Base-by-base conservation (phyloP, 1,140 invertebrate species). In the Ceratina australensis region DNA sequence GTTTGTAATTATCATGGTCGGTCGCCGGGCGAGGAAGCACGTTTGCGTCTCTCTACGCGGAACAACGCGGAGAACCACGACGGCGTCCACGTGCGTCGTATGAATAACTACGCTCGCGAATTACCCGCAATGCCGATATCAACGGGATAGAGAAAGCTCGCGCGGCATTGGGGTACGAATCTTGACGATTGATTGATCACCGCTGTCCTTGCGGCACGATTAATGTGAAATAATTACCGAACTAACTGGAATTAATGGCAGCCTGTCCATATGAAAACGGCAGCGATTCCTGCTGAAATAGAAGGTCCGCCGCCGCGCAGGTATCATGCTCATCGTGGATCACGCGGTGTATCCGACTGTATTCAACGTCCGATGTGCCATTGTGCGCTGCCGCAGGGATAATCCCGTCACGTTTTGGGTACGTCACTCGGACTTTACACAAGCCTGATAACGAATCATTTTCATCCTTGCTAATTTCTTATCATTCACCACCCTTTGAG, bases 211-310 rank as follows among this genome's bases (percentile, higher is more conserved):
- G 72, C 71, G 63, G 13, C 26, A 49, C 72, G 73, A 85, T 85
- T 85, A 85, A 85, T 85, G 74, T 26, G 79, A 79, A 84, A 85
- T 84, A 84, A 85, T 84, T 81, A 79, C 67, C 68, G 67, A 52
- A 42, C 74, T 85, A 83, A 83, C 59, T 72, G 59, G 81, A 79
- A 85, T 85, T 85, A 85, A 83, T 83, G 71, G 56, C 7, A 13
- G 26, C n/a, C 54, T 50, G 76, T 59, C 76, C 64, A 68, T 57
- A 59, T 47, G 79, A 83, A 81, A 83, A 77, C 57, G 74, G 69
- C 66, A 61, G 60, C 54, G 79, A 78, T 78, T 83, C 79, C 64
- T 54, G 52, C 54, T n/a, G n/a, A n/a, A 50, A 71, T 54, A 63
- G 75, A 28, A 71, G 68, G 24, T 3, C 18, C 63, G n/a, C 18